These are phyloP conservation scores for Drosophila emarginata DNA, from an alignment of 2,888 invertebrate species.

Conservation along the genomic window DNA sequence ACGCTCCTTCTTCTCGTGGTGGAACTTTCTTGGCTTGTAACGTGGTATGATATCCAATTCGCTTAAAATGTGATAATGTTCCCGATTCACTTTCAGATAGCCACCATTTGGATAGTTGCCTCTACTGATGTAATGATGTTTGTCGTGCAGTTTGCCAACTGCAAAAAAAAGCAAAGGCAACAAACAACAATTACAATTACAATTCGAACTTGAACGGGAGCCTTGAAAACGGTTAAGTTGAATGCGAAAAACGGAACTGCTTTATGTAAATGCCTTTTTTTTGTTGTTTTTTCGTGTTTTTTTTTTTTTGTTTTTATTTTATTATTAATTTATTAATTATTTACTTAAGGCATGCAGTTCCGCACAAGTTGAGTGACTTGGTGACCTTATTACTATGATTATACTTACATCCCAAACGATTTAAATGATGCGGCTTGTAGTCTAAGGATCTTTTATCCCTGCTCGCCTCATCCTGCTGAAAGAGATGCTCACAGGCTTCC, in stretches of 20 bases:
- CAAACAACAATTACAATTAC: constrained; percentile 28
- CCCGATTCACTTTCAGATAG: constrained; percentile 77
- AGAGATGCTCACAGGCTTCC: constrained; percentile 80
- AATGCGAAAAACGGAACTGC: constrained; percentile 51
- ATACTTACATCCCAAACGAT: constrained; percentile 73
- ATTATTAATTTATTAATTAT: constrained; percentile 3
- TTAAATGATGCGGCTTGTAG: constrained; percentile 53
- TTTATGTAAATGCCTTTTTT: constrained; percentile 39
- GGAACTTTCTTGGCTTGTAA: constrained; percentile 75
- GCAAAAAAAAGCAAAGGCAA: constrained; percentile 36
- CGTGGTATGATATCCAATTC: constrained; percentile 73
- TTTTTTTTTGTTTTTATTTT: constrained; percentile 27
- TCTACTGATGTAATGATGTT: constrained; percentile 69
- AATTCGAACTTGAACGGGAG: constrained; percentile 64
- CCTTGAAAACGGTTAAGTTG: constrained; percentile 64
- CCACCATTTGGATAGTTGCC: constrained; percentile 79
- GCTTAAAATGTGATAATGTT: constrained; percentile 73
- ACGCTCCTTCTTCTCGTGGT: constrained; percentile 60
- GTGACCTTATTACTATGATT: constrained; percentile 68
- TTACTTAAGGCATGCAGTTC: constrained; percentile 39
- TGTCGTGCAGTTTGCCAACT: constrained; percentile 69
- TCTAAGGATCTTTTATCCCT: constrained; percentile 73
- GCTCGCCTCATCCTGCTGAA: constrained; percentile 67
- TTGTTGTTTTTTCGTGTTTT: constrained; percentile 14
- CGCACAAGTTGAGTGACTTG: constrained; percentile 77